Evolutionary conservation across 2,113 vertebrate genomes (phyloP), one percentile per base, ranked within the genome.

Genomic region (Aegithalos caudatus): DNA sequence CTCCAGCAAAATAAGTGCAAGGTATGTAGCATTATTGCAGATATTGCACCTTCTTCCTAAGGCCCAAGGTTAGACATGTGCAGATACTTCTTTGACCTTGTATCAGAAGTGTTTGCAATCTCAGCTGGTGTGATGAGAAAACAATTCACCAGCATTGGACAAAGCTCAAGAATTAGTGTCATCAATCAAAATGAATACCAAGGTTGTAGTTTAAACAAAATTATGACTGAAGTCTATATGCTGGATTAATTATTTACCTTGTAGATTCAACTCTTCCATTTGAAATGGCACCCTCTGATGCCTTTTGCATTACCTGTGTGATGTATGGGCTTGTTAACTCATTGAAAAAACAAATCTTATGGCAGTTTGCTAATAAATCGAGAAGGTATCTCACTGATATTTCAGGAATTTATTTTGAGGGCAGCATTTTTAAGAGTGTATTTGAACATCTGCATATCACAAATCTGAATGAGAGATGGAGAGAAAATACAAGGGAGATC

Each of bases 361-460:
- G 4, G 40, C 53, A 56, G 48, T 86, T 88, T 58, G 12, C 37
- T 92, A 81, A 72, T 76, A 96, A 81, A 88, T 87, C 29, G 61
- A 83, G 37, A 89, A 77, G 76, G 37, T 80, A 70, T 94, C 96
- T 93, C 73, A 85, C 57, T 88, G 81, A 45, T 94, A 96, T 91
- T 97, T 97, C 88, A 95, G 88, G 78, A 93, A 51, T 95, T 94
- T 96, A 71, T 96, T 97, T 97, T 94, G 81, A 95, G 80, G 48
- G 25, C 40, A 65, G 60, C 40, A 47, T 73, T 95, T 94, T 93
- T 85, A 74, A 71, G 37, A 84, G 54, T 60, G 10, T 50, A 21
- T 87, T 92, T 90, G 45, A 24, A 62, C 44, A 88, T 95, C 82
- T 95, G 62, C 47, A 6, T 85, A 58, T 95, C 48, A 91, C 82